phyloP scores from a whole-genome alignment of 2,888 invertebrate genomes.

The Stenurella melanura region DNA sequence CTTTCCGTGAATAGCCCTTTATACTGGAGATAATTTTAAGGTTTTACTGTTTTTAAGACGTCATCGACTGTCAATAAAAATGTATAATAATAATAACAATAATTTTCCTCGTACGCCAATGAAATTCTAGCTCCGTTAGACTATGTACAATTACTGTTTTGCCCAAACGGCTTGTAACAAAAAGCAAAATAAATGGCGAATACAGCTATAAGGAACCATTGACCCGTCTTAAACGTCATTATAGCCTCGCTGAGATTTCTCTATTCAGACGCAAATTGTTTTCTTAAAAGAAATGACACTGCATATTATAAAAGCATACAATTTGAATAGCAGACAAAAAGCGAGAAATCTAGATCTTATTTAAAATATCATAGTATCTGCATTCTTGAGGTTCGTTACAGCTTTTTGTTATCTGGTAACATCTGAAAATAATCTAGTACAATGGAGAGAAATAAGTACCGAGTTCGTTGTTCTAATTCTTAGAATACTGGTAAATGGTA shows the following conservation, averaged over 20 bases:
- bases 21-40: too few relatives aligned
- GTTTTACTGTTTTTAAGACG: too few relatives aligned
- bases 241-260: background rate
- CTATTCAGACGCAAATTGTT: constrained; percentile 5
- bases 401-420: background rate
- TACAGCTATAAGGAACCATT: background rate
- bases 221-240: background rate
- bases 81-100: too few relatives aligned
- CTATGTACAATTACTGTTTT: background rate
- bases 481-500: background rate
- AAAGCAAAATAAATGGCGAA: background rate
- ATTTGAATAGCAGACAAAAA: background rate
- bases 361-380: background rate
- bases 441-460: background rate
- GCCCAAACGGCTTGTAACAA: background rate
- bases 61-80: too few relatives aligned
- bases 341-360: constrained; percentile 3
- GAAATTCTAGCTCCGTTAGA: background rate
- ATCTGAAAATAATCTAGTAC: background rate
- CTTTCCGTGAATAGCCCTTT: too few relatives aligned
- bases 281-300: constrained; percentile 4
- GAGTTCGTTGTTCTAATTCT: constrained; percentile 3
- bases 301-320: background rate
- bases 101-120: background rate
- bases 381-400: background rate